A percentile compares a stretch with the other conserved stretches of the same genome.
Evolutionary conservation across 2,113 vertebrate genomes (phyloP).

Genomic region (Helogale parvula): DNA sequence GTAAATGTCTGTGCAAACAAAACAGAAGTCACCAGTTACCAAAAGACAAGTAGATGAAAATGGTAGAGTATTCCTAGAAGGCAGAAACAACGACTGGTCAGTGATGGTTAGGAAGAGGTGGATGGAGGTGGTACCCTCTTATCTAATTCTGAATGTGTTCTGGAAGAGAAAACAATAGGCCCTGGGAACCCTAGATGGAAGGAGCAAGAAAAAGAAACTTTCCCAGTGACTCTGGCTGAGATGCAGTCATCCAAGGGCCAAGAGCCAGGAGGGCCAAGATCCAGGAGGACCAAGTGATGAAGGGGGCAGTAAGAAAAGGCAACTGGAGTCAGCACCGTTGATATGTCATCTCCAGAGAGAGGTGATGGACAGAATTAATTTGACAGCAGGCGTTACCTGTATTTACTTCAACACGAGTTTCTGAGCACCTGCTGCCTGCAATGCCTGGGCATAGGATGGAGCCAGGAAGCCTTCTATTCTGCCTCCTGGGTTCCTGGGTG

Average conservation of each 20-base stretch:
- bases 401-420: not conserved
- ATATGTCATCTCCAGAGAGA: not conserved
- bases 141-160: not conserved
- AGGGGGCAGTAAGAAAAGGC: not conserved
- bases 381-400: not conserved
- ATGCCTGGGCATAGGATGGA: accelerated
- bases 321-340: not conserved
- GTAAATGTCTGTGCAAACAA: not conserved
- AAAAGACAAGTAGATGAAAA: not conserved
- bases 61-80: not conserved
- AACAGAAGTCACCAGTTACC: not conserved
- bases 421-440: accelerated
- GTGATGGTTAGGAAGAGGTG: not conserved
- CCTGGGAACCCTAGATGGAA: not conserved
- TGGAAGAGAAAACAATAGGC: not conserved
- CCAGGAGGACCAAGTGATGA: not conserved
- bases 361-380: not conserved
- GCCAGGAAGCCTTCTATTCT: not conserved
- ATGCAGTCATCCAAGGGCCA: not conserved
- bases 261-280: not conserved
- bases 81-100: not conserved
- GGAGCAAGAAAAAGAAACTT: not conserved
- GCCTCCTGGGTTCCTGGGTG: accelerated
- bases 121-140: not conserved
- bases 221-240: not conserved